These are phyloP conservation scores for Bettongia penicillata DNA, from an alignment of 2,113 vertebrate genomes.

Conservation along the genomic window DNA sequence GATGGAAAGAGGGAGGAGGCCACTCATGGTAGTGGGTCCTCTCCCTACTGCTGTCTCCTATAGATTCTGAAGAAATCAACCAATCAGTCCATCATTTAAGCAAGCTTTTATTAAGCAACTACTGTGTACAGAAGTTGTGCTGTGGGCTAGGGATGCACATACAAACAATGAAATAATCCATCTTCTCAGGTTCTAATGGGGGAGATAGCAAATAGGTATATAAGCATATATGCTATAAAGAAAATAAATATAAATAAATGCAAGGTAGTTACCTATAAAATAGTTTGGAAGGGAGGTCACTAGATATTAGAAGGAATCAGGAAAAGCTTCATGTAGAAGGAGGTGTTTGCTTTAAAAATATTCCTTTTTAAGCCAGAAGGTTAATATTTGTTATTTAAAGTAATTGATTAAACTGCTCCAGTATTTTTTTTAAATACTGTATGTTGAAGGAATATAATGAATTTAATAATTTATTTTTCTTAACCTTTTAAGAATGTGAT, in stretches of 20 bases:
- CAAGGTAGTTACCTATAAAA: background rate
- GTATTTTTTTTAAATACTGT: background rate
- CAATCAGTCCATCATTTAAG: too few relatives aligned
- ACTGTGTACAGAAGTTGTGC: background rate
- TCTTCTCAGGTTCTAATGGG: background rate
- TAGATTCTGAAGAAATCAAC: background rate
- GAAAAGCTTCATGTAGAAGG: background rate
- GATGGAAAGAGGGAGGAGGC: background rate
- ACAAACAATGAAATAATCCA: background rate
- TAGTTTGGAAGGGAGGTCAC: background rate
- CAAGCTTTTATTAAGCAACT: background rate
- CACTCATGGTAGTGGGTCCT: background rate
- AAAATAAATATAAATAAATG: background rate
- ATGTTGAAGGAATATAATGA: background rate
- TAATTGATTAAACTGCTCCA: background rate
- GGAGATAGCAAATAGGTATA: background rate
- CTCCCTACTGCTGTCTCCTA: background rate
- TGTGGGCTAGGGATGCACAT: background rate
- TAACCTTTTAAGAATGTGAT: background rate
- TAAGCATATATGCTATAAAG: background rate
- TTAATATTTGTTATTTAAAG: background rate
- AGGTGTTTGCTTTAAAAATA: background rate
- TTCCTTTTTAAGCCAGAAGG: background rate
- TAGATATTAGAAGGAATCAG: background rate
- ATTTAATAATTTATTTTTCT: background rate